A percentile compares a stretch with the other conserved stretches of the same genome.
Evolutionary conservation across 1,140 invertebrate genomes (phyloP).

Genomic region (Hirudo medicinalis): DNA sequence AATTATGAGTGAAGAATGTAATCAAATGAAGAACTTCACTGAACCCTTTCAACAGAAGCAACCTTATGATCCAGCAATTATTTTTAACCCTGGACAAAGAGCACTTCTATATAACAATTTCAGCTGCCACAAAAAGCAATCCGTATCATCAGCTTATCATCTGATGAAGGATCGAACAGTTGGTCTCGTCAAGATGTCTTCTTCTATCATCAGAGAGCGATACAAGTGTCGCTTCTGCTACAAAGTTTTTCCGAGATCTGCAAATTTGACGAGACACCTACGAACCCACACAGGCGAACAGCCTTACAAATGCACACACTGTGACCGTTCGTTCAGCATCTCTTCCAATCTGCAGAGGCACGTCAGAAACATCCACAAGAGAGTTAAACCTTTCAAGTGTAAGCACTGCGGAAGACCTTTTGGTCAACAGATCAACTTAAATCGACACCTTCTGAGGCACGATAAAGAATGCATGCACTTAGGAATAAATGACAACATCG

Average conservation of each 20-base stretch:
- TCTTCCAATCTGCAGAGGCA: constrained; percentile 95
- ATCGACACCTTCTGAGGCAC: constrained; percentile 88
- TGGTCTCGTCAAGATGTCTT: too few species aligned
- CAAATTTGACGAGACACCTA: constrained; percentile 85
- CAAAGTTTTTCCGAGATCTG: constrained; percentile 73
- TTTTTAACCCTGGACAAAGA: too few species aligned
- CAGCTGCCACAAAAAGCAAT: too few species aligned
- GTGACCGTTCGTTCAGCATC: constrained; percentile 92
- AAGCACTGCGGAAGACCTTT: constrained; percentile 78
- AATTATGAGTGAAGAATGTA: too few species aligned
- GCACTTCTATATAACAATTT: too few species aligned
- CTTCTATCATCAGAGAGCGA: neutral
- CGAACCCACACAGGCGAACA: constrained; percentile 91
- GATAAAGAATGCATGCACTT: too few species aligned
- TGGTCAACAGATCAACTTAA: constrained; percentile 92
- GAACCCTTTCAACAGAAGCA: too few species aligned
- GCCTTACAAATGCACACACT: constrained; percentile 92
- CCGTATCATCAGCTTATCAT: too few species aligned
- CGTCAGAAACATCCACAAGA: constrained; percentile 74
- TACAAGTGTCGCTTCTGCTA: constrained; percentile 5
- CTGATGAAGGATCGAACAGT: too few species aligned
- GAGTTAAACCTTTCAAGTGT: constrained; percentile 32
- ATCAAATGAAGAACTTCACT: too few species aligned
- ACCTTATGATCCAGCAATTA: too few species aligned
- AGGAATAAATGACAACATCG: too few species aligned